These are phyloP conservation scores for Dasysyrphus albostriatus DNA, from an alignment of 2,888 invertebrate species.

Conservation along the genomic window DNA sequence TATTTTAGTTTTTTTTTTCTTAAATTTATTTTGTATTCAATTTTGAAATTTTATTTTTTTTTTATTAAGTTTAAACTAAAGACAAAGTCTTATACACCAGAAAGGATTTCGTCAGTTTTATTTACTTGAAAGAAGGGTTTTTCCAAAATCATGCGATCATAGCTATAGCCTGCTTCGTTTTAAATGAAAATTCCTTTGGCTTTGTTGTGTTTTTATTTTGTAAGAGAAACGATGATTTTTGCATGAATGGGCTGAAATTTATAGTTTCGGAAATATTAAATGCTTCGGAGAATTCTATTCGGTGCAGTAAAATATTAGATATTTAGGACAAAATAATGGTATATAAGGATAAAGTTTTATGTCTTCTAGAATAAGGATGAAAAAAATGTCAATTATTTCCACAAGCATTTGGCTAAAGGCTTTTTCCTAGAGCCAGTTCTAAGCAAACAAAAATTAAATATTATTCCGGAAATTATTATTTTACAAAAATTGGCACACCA, in stretches of 20 bases:
- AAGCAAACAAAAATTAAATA: too few species aligned
- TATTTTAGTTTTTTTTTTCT: not conserved
- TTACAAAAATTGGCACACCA: too few species aligned
- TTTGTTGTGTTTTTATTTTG: not conserved
- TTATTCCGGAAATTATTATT: too few species aligned
- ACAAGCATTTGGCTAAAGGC: not conserved
- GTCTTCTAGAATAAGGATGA: too few species aligned
- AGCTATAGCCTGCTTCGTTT: not conserved
- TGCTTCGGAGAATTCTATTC: not conserved
- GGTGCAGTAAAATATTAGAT: not conserved
- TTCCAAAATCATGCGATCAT: not conserved
- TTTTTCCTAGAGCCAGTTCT: too few species aligned
- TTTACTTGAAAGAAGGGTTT: not conserved
- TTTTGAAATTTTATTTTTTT: conserved; percentile 8
- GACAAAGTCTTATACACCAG: not conserved
- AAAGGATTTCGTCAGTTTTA: not conserved
- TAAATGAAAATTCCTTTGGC: not conserved
- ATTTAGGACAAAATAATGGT: not conserved
- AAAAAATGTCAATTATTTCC: too few species aligned
- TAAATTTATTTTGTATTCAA: conserved; percentile 18
- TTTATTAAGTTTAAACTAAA: conserved; percentile 2
- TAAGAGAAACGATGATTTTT: not conserved
- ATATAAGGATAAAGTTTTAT: too few species aligned
- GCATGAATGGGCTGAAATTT: not conserved
- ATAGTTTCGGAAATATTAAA: not conserved